Base-by-base conservation (phyloP, 2,888 invertebrate genomes). In the Syrphus vitripennis region DNA sequence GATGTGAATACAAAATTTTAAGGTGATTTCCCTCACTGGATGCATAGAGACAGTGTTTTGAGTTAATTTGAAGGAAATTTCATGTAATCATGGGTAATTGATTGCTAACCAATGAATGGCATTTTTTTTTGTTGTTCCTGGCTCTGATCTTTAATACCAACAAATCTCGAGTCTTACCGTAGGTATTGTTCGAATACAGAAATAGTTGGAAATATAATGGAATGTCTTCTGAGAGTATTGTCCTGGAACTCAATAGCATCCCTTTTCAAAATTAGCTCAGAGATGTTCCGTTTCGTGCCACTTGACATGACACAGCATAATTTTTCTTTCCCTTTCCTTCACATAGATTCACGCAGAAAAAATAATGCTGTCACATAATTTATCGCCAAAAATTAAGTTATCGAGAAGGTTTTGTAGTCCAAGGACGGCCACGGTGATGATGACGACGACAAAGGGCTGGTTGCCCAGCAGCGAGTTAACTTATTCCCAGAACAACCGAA, bases 341-440 rank as follows among this genome's bases (percentile, higher is more conserved):
- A 16, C 29, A 45, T 19, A 26, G 21, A 34, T 63, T 37, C 59
- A 29, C 40, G 26, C 55, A 65, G 34, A 34, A 65, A 65, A 57
- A 31, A 37, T 53, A 75, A 65, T 71, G 75, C 67, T 84, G 83
- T 80, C 83, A 84, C 83, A 84, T 84, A 84, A 84, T 71, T 80
- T 83, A 83, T 83, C 75, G 50, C 80, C 75, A 65, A 83, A 83
- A 83, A 83, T 83, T 76, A 83, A 83, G 80, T 83, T 83, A 80
- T 83, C 65, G 70, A 65, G 57, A 50, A 50, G 40, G n/a, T 1
- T 29, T 40, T 31, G n/a, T 45, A 34, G 45, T 50, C 48, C 65
- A 72, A 34, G 21, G 76, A 57, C 53, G 57, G 45, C 34, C 34
- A 19, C 4, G 45, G 19, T 19, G 50, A 7, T 29, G 14, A 29